Percentiles rank a stretch among this genome's conserved stretches.
phyloP scores from a whole-genome alignment of 2,113 vertebrate genomes.

The Amazona guildingii region DNA sequence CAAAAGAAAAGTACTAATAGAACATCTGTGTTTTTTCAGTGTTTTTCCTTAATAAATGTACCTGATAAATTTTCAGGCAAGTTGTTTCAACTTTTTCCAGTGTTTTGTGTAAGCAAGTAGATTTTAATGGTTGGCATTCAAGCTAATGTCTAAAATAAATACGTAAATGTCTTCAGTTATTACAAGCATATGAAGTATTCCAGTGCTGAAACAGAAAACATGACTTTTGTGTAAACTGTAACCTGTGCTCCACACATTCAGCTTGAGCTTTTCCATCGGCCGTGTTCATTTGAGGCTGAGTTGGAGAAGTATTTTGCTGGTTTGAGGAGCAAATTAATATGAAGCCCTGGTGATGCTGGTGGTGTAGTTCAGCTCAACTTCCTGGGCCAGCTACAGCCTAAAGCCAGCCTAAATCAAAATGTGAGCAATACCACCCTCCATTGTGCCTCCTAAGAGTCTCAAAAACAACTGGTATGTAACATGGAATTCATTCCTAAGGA shows the following conservation, averaged over 20 bases:
- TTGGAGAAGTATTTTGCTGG: not conserved
- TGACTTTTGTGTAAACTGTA: not conserved
- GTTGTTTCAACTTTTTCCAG: not conserved
- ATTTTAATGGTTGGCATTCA: not conserved
- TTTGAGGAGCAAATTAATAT: not conserved
- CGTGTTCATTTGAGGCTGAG: not conserved
- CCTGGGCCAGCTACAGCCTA: not conserved
- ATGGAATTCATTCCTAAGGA: not conserved
- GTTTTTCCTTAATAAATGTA: constrained; percentile 13
- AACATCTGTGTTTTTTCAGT: not conserved
- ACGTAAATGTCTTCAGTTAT: not conserved
- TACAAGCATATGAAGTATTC: not conserved
- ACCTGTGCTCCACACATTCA: not conserved
- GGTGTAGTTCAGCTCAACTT: not conserved
- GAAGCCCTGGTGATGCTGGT: not conserved
- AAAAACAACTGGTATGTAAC: not conserved
- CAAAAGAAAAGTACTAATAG: not conserved
- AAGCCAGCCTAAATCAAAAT: not conserved
- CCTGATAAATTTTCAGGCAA: not conserved
- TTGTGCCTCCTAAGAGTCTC: not conserved
- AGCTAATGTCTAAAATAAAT: not conserved
- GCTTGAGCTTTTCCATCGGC: not conserved
- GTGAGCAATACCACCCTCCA: not conserved
- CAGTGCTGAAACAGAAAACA: not conserved
- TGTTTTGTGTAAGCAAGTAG: not conserved